A percentile compares a stretch with the other conserved stretches of the same genome.
Evolutionary conservation across 2,113 vertebrate genomes (phyloP).

Genomic region (Pseudorasbora parva): DNA sequence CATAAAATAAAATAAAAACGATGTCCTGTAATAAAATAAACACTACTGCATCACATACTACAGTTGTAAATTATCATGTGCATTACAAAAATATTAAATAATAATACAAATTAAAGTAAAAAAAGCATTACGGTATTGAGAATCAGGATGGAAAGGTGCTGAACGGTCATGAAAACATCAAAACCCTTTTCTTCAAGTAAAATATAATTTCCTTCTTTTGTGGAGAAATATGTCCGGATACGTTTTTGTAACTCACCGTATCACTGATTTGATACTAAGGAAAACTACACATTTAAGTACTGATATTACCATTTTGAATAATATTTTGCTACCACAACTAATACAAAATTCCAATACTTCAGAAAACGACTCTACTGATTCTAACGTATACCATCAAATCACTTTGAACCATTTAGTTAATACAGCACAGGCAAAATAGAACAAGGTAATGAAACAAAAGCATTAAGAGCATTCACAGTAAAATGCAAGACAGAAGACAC

Average conservation of each 20-base stretch:
- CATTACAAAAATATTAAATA: not conserved
- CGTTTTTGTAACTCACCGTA: not conserved
- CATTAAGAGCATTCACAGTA: constrained; percentile 50
- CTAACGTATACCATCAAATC: constrained; percentile 32
- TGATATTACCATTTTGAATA: constrained; percentile 3
- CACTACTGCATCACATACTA: not conserved
- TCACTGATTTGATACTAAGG: not conserved
- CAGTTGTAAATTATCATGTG: not conserved
- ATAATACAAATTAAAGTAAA: not conserved
- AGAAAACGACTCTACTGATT: constrained; percentile 1
- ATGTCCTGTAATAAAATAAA: not conserved
- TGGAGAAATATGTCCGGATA: not conserved
- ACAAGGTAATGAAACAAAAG: constrained; percentile 37
- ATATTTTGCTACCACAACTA: not conserved
- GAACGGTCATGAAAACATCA: not conserved
- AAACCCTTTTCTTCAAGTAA: not conserved
- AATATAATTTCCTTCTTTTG: not conserved
- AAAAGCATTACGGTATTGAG: not conserved
- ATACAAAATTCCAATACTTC: constrained; percentile 5
- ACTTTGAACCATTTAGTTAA: constrained; percentile 52
- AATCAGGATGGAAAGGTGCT: not conserved
- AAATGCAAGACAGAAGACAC: constrained; percentile 47
- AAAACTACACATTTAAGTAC: not conserved
- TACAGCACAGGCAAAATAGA: constrained; percentile 52
- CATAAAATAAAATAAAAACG: not conserved